phyloP scores from a whole-genome alignment of 2,888 invertebrate genomes.

The Xanthorhoe spadicearia region DNA sequence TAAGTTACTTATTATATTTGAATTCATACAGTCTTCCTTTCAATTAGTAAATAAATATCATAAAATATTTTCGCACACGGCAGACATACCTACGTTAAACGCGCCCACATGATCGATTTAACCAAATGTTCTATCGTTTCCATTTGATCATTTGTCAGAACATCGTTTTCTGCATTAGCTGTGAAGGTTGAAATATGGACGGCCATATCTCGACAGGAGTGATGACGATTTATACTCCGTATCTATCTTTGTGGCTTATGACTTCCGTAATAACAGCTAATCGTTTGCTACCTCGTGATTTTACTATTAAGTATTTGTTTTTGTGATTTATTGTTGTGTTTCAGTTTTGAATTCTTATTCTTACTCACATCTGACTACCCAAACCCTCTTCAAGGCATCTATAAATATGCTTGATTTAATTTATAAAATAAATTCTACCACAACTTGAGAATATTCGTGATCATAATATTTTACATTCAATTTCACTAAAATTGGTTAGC shows the following conservation, averaged over 20 bases:
- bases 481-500: neutral
- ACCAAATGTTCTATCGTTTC: conserved; percentile 6
- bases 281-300: conserved; percentile 10
- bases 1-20: no score
- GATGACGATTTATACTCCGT: conserved; percentile 53
- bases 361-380: no score
- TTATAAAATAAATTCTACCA: no score
- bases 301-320: neutral
- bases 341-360: no score
- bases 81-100: neutral
- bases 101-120: conserved; percentile 24
- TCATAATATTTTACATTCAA: no score
- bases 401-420: no score
- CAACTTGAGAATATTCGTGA: no score
- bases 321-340: no score
- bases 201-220: conserved; percentile 52
- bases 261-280: conserved; percentile 42
- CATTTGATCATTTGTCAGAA: conserved; percentile 59
- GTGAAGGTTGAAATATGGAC: conserved; percentile 54
- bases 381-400: no score
- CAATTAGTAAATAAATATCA: no score
- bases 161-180: conserved; percentile 53
- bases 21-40: no score
- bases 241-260: conserved; percentile 44
- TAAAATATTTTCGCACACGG: neutral